phyloP scores from a whole-genome alignment of 2,888 invertebrate species.

The Cistogaster globosa region DNA sequence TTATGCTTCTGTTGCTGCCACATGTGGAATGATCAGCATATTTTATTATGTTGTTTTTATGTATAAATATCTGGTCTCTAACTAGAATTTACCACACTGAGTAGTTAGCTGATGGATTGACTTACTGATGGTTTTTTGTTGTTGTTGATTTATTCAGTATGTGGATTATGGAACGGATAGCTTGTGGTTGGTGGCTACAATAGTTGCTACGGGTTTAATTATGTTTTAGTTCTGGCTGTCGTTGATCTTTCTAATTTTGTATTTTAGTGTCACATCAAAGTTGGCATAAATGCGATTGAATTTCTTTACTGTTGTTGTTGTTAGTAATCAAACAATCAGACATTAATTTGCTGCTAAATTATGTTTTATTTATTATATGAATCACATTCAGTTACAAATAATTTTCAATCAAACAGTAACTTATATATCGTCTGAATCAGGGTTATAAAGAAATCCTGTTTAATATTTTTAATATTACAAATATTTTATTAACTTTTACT shows the following conservation, averaged over 20 bases:
- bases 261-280: slow-evolving; percentile 55
- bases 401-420: no score
- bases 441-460: no score
- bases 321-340: background rate
- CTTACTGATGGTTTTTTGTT: background rate
- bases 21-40: slow-evolving; percentile 56
- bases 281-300: slow-evolving; percentile 53
- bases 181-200: slow-evolving; percentile 23
- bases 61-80: background rate
- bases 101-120: background rate
- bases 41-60: slow-evolving; percentile 45
- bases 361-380: no score
- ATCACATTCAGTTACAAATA: no score
- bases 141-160: slow-evolving; percentile 19
- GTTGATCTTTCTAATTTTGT: slow-evolving; percentile 53
- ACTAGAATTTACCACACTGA: slow-evolving; percentile 23
- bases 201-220: background rate
- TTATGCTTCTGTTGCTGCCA: slow-evolving; percentile 40
- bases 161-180: background rate
- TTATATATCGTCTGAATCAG: no score
- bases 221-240: slow-evolving; percentile 57
- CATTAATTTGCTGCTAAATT: no score
- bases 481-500: no score
- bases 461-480: no score
- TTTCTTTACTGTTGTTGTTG: slow-evolving; percentile 3